Evolutionary conservation across 2,797 vertebrate species (phyloP), one percentile per base, ranked within the genome.

Genomic region (Hippopotamyrus pictus): DNA sequence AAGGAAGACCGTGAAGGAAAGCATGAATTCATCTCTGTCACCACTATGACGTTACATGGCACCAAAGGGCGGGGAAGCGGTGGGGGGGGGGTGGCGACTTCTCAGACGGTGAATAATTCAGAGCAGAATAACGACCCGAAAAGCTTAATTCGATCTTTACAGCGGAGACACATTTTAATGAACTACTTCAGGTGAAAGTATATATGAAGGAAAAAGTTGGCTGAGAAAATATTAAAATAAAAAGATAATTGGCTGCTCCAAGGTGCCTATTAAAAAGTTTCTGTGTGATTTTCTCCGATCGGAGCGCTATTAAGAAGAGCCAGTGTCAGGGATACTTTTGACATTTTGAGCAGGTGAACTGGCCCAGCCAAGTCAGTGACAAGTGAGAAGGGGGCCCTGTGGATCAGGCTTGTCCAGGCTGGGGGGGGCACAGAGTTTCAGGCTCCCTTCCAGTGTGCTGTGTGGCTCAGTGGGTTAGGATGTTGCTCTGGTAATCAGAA

Each of bases 111-210:
- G 25, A 19, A 48, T 73, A 59, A 91, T 89, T 90, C 79, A 76
- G 89, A 65, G 59, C 41, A 44, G 57, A 89, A 87, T 90, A 90
- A 91, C 88, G 69, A 90, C 83, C 11, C 44, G 7, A 59, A 84
- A 87, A 59, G 25, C 25, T 86, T 86, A 29, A 53, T 53, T 29
- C 12, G 4, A 48, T 12, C 50, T 51, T 86, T 86, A 25, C 46
- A 29, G 33, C 3, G 0, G 14, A 8, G 11, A 87, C n/a, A 87
- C 51, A 59, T 87, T 87, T 86, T 86, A 86, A 86, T 86, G 46
- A 86, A 53, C 48, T n/a, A 37, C 79, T 83, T 48, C 44, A 54
- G 84, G 48, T 86, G 25, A 29, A 86, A 54, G 12, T 86, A 86
- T 86, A 37, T 73, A 73, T 37, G 65, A 29, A 86, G n/a, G 50